Evolutionary conservation across 2,888 invertebrate species (phyloP).

Genomic region (Alcis repandata): DNA sequence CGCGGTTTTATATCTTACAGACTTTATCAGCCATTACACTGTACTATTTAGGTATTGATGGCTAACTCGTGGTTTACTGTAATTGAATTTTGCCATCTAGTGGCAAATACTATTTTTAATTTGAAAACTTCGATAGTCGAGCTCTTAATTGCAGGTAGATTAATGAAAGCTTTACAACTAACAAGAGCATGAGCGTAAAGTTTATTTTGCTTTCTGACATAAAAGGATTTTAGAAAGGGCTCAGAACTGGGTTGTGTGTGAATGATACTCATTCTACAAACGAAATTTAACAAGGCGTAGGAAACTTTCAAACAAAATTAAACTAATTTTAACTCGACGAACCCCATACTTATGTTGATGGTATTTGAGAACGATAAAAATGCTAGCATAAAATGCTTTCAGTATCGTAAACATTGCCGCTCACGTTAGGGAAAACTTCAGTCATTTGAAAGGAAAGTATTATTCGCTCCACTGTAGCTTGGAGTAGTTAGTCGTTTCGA

Average conservation of each 20-base stretch:
- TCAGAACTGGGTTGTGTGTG: background rate
- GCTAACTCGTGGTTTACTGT: slow-evolving; percentile 38
- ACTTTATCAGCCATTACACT: slow-evolving; percentile 45
- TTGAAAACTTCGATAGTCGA: background rate
- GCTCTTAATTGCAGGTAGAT: background rate
- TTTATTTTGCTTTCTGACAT: background rate
- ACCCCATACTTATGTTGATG: slow-evolving; percentile 46
- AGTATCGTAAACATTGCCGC: slow-evolving; percentile 61
- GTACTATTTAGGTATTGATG: slow-evolving; percentile 5
- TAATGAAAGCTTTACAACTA: background rate
- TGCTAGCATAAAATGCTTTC: slow-evolving; percentile 58
- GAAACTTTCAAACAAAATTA: slow-evolving; percentile 33
- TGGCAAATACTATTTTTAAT: background rate
- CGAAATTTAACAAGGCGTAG: slow-evolving; percentile 16
- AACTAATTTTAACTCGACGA: slow-evolving; percentile 43
- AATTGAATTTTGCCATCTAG: slow-evolving; percentile 30
- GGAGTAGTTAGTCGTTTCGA: slow-evolving; percentile 52
- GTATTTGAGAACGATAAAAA: slow-evolving; percentile 52
- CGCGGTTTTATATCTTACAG: slow-evolving; percentile 44
- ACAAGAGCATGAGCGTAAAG: background rate
- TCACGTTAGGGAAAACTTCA: slow-evolving; percentile 62
- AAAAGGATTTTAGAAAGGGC: background rate
- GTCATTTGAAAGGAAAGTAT: slow-evolving; percentile 63
- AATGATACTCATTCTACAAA: slow-evolving; percentile 9
- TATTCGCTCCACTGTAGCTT: slow-evolving; percentile 61